Conservation (phyloP, 2,888 invertebrate species). For the Dicranocentrus wangi region DNA sequence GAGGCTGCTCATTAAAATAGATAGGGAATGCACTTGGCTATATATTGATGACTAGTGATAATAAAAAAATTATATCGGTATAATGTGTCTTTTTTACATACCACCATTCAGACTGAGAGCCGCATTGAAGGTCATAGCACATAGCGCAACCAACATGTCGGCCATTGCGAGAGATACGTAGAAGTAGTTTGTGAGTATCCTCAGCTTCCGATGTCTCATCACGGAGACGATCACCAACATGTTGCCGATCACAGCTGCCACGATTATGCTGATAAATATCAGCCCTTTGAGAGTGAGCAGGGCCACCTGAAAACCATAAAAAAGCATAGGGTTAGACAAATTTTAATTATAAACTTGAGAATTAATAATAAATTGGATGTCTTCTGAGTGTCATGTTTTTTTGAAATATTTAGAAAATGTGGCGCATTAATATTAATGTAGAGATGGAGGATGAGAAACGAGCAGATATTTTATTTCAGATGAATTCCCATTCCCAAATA, state of each 20-base stretch:
- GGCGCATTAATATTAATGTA: not conserved
- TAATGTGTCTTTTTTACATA: no score
- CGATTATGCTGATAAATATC: conserved; percentile 71
- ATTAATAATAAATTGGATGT: no score
- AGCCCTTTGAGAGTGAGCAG: conserved; percentile 72
- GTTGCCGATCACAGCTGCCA: conserved; percentile 71
- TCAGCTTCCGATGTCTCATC: conserved; percentile 76
- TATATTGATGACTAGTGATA: conserved; percentile 9
- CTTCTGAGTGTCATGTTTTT: no score
- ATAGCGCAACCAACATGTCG: conserved; percentile 77
- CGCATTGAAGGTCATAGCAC: conserved; percentile 85
- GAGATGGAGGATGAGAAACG: no score
- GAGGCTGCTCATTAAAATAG: conserved; percentile 3
- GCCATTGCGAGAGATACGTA: conserved; percentile 78
- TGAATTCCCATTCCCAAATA: no score
- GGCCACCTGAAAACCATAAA: conserved; percentile 68
- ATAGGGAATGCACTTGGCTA: not conserved
- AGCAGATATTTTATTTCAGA: no score
- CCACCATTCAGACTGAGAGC: conserved; percentile 87
- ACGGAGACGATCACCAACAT: conserved; percentile 75
- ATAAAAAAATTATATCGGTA: no score
- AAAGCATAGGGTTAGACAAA: conserved; percentile 1
- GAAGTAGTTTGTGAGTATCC: conserved; percentile 77
- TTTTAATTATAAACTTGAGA: no score
- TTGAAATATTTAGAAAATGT: no score